Conservation (phyloP, 2,113 vertebrate species). For the Pterocles burchelli region DNA sequence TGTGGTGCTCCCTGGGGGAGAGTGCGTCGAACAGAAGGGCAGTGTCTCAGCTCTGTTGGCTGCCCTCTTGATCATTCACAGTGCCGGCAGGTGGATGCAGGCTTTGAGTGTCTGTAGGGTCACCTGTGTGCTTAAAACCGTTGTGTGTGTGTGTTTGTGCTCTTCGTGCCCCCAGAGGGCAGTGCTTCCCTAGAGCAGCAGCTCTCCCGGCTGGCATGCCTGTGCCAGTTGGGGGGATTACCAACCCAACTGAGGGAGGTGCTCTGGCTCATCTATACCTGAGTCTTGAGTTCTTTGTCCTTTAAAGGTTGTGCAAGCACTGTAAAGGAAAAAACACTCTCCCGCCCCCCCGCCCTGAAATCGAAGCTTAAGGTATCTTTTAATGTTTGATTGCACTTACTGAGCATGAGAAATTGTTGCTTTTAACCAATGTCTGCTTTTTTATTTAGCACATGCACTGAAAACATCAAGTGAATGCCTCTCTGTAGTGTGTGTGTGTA, state of each 20-base stretch:
- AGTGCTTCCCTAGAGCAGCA: too few species aligned
- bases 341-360: not conserved
- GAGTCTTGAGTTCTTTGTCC: not conserved
- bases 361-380: not conserved
- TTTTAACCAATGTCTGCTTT: not conserved
- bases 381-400: not conserved
- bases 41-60: not conserved
- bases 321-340: not conserved
- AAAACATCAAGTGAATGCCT: not conserved
- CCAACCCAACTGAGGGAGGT: rapidly evolving
- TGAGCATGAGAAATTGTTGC: not conserved
- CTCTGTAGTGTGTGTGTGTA: not conserved
- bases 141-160: not conserved
- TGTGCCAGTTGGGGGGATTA: rapidly evolving
- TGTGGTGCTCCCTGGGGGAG: not conserved
- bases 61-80: rapidly evolving
- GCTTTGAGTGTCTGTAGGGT: rapidly evolving
- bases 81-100: not conserved
- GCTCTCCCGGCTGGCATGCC: rapidly evolving
- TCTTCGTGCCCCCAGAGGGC: rapidly evolving
- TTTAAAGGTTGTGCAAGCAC: not conserved
- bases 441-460: not conserved
- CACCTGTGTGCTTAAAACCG: rapidly evolving
- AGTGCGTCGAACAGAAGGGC: rapidly evolving
- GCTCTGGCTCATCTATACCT: rapidly evolving